These are phyloP conservation scores for Cosmia pyralina DNA, from an alignment of 2,888 invertebrate species.

Conservation along the genomic window DNA sequence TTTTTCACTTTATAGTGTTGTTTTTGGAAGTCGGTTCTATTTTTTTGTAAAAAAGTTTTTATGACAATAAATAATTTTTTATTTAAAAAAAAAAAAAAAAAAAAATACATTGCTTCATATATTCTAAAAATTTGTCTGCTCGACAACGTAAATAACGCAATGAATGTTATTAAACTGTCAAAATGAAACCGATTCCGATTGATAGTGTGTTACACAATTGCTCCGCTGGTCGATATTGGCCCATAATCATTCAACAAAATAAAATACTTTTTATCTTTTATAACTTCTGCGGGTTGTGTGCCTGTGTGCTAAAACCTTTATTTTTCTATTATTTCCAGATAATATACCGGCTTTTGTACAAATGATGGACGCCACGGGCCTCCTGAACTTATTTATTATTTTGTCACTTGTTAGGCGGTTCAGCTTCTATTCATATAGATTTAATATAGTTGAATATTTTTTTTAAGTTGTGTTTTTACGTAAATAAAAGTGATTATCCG, in stretches of 20 bases:
- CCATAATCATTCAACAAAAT: background rate
- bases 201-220: too few species aligned
- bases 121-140: too few species aligned
- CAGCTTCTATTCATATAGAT: conserved; percentile 87
- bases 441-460: conserved; percentile 82
- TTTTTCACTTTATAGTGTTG: too few species aligned
- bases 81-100: too few species aligned
- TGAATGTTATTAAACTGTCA: too few species aligned
- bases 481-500: conserved; percentile 73
- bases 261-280: background rate
- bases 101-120: too few species aligned
- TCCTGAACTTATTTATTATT: conserved; percentile 87
- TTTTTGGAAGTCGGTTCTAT: too few species aligned
- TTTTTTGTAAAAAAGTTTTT: too few species aligned
- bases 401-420: conserved; percentile 86
- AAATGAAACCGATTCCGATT: too few species aligned
- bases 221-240: background rate
- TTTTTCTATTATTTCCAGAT: conserved; percentile 76
- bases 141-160: too few species aligned
- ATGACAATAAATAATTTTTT: too few species aligned
- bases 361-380: conserved; percentile 79
- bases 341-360: conserved; percentile 85
- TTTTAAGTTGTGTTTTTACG: conserved; percentile 83
- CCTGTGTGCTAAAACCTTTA: conserved; percentile 23
- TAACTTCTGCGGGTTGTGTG: background rate